Base-by-base conservation (phyloP, 2,888 invertebrate genomes). In the Azorinus chamasolen region DNA sequence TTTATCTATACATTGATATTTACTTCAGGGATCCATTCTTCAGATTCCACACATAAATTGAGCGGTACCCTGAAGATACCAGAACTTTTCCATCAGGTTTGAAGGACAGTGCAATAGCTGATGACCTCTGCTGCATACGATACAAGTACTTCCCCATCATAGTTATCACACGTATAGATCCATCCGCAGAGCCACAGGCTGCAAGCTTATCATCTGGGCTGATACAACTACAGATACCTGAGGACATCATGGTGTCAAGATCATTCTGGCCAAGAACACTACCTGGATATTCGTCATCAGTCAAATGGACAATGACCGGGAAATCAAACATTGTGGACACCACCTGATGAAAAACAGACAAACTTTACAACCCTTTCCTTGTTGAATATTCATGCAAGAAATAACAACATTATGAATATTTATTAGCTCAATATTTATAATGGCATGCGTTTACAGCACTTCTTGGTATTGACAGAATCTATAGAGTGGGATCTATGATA, bases 251-350 rank as follows among this genome's bases (percentile, higher is more conserved):
- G 10, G 79, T 84, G 68, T 89, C 88, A n/a, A 84, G 71, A 14
- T 80, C 74, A 24, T 78, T 63, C 54, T 72, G 71, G 22, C 59
- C 54, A 5, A 75, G 63, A 4, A n/a, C 22, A 5, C 43, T 22
- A 8, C 32, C 12, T 14, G 71, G 75, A 3, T 66, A 57, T 22
- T 58, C 64, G 5, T 74, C 55, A 5, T 65, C 65, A 24, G 27
- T 37, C 8, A 89, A 62, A 48, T 80, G 53, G 16, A 84, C 61
- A 22, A 88, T 68, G 18, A 88, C 51, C 0, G 89, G 90, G 65
- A 79, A 87, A 48, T 89, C 89, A 79, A 88, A 88, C 63, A 88
- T 78, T 0, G 86, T 76, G 18, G 86, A 75, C 2, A 86, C 83
- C 39, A 89, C 59, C 90, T 90, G 84, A 3, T 76, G 65, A 27